Evolutionary conservation across 2,888 invertebrate genomes (phyloP), one percentile per base, ranked within the genome.

Genomic region (Teinopalpus imperialis): DNA sequence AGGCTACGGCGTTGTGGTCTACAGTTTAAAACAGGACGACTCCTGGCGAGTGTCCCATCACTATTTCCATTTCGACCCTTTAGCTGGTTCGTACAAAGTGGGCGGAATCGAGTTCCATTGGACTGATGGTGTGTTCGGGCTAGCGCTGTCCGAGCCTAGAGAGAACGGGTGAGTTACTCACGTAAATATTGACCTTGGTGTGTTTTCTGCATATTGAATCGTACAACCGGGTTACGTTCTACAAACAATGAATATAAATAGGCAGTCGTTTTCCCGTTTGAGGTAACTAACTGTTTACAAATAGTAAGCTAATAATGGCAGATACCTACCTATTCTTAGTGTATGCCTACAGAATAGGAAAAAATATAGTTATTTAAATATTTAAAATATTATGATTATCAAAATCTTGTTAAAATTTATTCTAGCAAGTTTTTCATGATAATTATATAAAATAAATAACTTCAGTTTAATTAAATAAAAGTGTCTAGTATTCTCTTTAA

Each of bases 31-130:
- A 23, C 90, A 93, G 20, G 90, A 96, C 63, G 92, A 93, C 47
- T 94, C 95, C 0, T 96, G 95, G 93, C 90, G 95, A 27, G 91
- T 95, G 18, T 86, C 92, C 48, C 95, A 96, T 66, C 94, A 95
- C 66, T 95, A 91, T 81, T 96, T 96, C 92, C 92, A 94, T 75
- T 95, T 95, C 57, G 95, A 96, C 67, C 95, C 96, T 0, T 75
- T 95, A 12, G 83, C 91, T 61, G 95, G 95, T 1, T 91, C 94
- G 54, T 94, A 93, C 73, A 93, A 93, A 58, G 91, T 96, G 7
- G 93, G 92, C 29, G 95, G 95, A 2, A 90, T 94, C 12, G 92
- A 93, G 67, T 96, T 95, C 91, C 95, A 95, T 69, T 96, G 95
- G 95, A 94, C 94, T 0, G 95, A 96, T 69, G 95, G 95, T 1